These are phyloP conservation scores for Azemiops feae DNA, from an alignment of 2,113 vertebrate species.

Conservation along the genomic window DNA sequence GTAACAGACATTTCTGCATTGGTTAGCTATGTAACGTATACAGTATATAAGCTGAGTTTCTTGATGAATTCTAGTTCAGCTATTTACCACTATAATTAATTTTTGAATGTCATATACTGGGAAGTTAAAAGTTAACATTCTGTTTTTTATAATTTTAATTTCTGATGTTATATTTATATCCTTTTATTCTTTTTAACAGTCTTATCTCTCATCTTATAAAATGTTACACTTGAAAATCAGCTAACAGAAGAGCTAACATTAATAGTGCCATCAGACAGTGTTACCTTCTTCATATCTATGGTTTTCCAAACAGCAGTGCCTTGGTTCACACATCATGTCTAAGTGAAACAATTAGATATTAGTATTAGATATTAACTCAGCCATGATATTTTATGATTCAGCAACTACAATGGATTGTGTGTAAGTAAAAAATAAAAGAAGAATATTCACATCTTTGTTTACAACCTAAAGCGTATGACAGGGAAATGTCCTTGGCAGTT, in stretches of 20 bases:
- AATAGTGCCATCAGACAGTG: not conserved
- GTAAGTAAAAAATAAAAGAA: not conserved
- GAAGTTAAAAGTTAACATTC: not conserved
- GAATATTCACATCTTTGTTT: not conserved
- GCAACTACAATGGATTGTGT: not conserved
- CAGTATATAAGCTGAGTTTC: not conserved
- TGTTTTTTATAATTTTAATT: not conserved
- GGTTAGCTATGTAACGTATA: not conserved
- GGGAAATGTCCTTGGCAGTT: not conserved
- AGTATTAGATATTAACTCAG: not conserved
- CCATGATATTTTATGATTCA: not conserved
- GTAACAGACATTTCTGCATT: not conserved
- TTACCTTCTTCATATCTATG: not conserved
- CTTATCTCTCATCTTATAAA: not conserved
- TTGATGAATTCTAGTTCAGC: not conserved
- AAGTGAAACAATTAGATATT: not conserved
- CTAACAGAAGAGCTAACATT: not conserved
- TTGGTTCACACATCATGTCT: not conserved
- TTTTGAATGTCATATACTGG: not conserved
- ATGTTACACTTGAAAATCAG: not conserved
- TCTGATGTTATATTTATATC: not conserved
- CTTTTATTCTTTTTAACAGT: not conserved
- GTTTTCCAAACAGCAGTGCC: not conserved
- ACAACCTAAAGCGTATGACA: not conserved
- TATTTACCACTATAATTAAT: not conserved